Conservation (phyloP, 2,888 invertebrate genomes). For the Cerastis rubricosa region DNA sequence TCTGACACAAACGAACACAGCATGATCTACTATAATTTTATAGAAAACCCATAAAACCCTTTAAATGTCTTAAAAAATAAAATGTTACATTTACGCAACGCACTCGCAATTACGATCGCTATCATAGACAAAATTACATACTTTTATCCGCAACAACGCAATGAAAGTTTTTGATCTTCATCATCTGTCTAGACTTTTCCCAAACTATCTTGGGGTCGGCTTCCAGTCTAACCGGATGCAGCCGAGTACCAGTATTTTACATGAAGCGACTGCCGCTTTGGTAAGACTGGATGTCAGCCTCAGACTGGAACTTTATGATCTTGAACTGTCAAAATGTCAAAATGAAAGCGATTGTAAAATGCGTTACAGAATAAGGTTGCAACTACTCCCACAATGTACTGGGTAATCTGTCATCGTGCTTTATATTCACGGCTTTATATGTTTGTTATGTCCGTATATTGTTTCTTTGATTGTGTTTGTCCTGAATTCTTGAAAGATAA, state of each 20-base stretch:
- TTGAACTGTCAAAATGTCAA: too few species aligned
- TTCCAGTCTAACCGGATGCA: too few species aligned
- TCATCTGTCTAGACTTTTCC: too few species aligned
- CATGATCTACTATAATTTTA: background rate
- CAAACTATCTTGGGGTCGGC: too few species aligned
- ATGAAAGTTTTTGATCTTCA: background rate
- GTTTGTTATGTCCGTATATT: constrained; percentile 15
- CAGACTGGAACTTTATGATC: too few species aligned
- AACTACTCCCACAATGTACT: constrained; percentile 7
- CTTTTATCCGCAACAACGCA: background rate
- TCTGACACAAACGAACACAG: background rate
- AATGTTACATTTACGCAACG: background rate
- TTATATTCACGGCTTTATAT: constrained; percentile 29
- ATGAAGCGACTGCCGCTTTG: too few species aligned
- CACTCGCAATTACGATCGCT: background rate
- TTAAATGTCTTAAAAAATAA: background rate
- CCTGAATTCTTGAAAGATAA: background rate
- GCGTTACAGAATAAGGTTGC: background rate
- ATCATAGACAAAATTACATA: background rate
- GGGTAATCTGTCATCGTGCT: constrained; percentile 10
- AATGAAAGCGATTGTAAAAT: background rate
- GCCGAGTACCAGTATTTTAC: too few species aligned
- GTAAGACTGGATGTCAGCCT: too few species aligned
- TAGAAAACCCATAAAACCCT: background rate
- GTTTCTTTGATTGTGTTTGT: constrained; percentile 22